Conservation (phyloP, 2,113 vertebrate species). For the Tapirus terrestris region DNA sequence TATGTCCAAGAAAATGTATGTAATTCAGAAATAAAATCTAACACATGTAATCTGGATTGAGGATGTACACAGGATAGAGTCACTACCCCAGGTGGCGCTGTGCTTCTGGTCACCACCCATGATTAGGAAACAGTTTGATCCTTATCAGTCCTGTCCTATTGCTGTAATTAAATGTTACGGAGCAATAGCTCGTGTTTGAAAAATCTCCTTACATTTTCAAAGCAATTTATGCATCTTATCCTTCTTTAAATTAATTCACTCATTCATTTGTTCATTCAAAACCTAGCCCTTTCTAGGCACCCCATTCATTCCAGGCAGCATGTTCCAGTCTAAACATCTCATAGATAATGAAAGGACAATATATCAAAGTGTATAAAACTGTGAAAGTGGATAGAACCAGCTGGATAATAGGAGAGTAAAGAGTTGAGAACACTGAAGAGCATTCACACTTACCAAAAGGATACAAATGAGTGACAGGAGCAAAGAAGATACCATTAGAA, state of each 20-base stretch:
- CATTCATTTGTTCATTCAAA: neutral
- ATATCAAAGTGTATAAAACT: neutral
- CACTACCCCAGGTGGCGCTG: fast-evolving
- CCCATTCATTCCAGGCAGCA: neutral
- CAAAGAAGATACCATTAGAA: neutral
- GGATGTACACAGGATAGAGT: neutral
- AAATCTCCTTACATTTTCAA: neutral
- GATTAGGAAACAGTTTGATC: neutral
- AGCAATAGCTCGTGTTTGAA: neutral
- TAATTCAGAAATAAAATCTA: slow-evolving; percentile 16
- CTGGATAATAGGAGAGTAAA: neutral
- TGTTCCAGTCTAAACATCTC: neutral
- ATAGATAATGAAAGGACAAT: too few species aligned
- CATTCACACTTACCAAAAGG: neutral
- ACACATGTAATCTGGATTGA: neutral
- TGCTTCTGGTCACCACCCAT: neutral
- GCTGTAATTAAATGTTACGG: neutral
- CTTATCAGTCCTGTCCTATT: neutral
- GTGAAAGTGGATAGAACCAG: neutral
- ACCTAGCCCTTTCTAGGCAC: neutral
- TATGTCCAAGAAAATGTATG: neutral
- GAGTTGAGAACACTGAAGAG: neutral
- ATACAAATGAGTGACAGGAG: neutral
- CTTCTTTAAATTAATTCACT: neutral
- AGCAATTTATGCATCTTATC: neutral